Conservation (phyloP, 2,888 invertebrate genomes). For the Dynastes tityus region DNA sequence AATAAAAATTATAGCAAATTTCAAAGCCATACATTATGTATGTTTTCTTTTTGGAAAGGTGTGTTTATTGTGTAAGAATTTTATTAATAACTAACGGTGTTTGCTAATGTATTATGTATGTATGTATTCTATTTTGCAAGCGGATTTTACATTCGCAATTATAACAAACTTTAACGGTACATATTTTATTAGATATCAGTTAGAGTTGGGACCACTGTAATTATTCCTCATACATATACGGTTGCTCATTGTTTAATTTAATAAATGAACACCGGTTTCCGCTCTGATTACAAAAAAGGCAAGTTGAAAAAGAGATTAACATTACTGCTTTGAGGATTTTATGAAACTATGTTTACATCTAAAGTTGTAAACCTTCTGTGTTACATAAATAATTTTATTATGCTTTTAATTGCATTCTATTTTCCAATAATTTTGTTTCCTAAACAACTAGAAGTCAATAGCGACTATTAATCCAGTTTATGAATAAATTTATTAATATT, state of each 20-base stretch:
- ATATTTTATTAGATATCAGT: conserved; percentile 24
- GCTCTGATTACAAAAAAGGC: neutral
- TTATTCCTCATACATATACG: neutral
- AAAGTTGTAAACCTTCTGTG: no score
- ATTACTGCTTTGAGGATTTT: neutral
- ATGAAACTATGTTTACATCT: neutral
- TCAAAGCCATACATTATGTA: neutral
- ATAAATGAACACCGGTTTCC: neutral
- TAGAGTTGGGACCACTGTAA: neutral
- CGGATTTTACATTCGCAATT: conserved; percentile 25
- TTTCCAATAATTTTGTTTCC: no score
- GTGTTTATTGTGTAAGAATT: conserved; percentile 31
- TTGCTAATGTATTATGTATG: conserved; percentile 23
- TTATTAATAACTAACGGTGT: conserved; percentile 36
- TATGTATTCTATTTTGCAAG: conserved; percentile 31
- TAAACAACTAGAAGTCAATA: no score
- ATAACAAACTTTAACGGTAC: conserved; percentile 36
- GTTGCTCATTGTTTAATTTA: neutral
- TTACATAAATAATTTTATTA: no score
- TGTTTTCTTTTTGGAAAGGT: conserved; percentile 25
- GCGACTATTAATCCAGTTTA: no score
- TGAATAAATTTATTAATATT: no score
- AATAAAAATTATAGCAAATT: no score
- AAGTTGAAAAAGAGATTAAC: neutral
- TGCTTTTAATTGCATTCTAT: no score